These are phyloP conservation scores for Pluvialis apricaria DNA, from an alignment of 2,113 vertebrate genomes.

Conservation along the genomic window DNA sequence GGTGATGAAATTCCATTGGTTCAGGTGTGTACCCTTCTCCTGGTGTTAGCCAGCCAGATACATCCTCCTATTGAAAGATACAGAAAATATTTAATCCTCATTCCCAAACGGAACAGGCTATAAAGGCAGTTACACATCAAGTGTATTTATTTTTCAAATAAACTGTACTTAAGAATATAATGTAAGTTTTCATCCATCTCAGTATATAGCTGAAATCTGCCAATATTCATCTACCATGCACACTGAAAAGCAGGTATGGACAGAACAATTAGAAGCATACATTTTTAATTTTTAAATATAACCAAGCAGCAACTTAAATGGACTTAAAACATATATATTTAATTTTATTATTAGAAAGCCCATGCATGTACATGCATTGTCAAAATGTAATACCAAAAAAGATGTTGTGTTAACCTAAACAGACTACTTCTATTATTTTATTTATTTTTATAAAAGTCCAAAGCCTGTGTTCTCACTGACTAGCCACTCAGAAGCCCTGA, in stretches of 20 bases:
- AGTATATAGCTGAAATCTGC: neutral
- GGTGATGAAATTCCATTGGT: conserved; percentile 71
- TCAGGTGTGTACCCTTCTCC: conserved; percentile 83
- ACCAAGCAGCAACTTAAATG: neutral
- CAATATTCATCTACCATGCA: neutral
- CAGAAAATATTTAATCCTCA: neutral
- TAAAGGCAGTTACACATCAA: neutral
- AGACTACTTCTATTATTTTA: neutral
- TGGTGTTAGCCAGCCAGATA: conserved; percentile 58
- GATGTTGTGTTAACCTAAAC: neutral
- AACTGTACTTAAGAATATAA: neutral
- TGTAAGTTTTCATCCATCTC: neutral
- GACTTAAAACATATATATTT: neutral
- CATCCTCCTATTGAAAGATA: conserved; percentile 66
- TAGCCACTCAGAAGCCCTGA: neutral
- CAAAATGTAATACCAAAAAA: neutral
- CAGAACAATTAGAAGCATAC: neutral
- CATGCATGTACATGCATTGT: neutral
- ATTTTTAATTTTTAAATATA: neutral
- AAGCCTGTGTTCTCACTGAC: neutral
- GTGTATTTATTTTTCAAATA: neutral
- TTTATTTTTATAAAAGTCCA: neutral
- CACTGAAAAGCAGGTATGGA: neutral
- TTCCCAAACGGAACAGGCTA: neutral
- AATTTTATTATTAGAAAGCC: neutral